Conservation (phyloP, 2,113 vertebrate species). For the Todiramphus saurophagus region DNA sequence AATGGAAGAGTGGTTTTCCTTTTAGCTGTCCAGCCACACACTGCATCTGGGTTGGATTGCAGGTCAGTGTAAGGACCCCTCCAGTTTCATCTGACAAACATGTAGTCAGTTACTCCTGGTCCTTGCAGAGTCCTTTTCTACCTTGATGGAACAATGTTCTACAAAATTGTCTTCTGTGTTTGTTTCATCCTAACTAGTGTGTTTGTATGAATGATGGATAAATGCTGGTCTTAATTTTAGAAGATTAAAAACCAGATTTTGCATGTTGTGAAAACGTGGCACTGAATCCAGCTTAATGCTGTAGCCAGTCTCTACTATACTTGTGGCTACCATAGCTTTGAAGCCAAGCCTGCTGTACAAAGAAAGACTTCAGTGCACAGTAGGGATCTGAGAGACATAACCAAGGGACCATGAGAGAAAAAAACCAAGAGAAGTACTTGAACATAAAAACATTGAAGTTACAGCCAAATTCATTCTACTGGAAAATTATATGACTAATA, state of each 20-base stretch:
- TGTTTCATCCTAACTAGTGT: background rate
- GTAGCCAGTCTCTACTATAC: background rate
- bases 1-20: background rate
- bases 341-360: background rate
- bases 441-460: background rate
- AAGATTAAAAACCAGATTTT: background rate
- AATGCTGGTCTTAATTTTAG: background rate
- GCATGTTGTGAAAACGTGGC: background rate
- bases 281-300: background rate
- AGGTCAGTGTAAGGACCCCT: background rate
- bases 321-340: accelerated
- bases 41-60: background rate
- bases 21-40: background rate
- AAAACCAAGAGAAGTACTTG: background rate
- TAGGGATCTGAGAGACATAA: background rate
- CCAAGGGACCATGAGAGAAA: background rate
- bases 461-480: background rate
- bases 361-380: background rate
- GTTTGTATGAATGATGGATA: background rate
- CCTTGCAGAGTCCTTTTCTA: background rate
- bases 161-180: background rate
- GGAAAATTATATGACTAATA: background rate
- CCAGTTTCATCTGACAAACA: background rate
- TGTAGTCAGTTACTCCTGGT: background rate
- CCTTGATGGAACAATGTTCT: background rate